phyloP scores from a whole-genome alignment of 2,113 vertebrate species.

The Coreoperca whiteheadi region DNA sequence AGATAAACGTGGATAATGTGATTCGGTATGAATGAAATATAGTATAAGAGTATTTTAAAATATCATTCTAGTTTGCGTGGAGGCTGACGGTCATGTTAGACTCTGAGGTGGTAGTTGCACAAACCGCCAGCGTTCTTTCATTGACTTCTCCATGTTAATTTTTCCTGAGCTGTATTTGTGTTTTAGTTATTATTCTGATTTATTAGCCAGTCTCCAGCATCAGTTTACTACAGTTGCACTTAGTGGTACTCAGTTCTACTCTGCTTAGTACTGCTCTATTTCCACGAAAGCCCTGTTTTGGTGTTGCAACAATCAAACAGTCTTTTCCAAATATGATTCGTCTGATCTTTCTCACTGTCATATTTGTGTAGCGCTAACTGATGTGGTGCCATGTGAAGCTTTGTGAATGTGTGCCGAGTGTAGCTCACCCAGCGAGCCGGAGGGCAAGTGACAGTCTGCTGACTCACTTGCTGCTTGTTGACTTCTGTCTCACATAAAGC shows the following conservation, averaged over 20 bases:
- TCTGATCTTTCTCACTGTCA: not conserved
- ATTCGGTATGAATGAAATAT: too few species aligned
- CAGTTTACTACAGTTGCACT: not conserved
- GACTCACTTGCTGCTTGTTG: constrained; percentile 56
- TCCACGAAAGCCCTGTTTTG: not conserved
- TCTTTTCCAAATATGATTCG: not conserved
- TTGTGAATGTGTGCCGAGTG: not conserved
- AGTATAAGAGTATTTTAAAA: too few species aligned
- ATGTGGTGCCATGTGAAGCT: constrained; percentile 1
- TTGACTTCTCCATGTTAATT: too few species aligned
- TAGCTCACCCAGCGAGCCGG: constrained; percentile 24
- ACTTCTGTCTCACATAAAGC: constrained; percentile 45
- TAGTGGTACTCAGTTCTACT: too few species aligned
- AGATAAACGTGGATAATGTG: too few species aligned
- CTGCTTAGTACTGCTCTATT: too few species aligned
- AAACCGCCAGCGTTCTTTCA: too few species aligned
- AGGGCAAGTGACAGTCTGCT: constrained; percentile 68
- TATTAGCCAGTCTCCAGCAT: not conserved
- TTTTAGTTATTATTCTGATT: not conserved
- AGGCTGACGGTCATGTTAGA: too few species aligned
- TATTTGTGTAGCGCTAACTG: not conserved
- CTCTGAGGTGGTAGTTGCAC: too few species aligned
- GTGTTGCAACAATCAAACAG: not conserved
- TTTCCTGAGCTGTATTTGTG: too few species aligned
- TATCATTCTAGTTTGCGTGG: too few species aligned